Conservation (phyloP, 64 coral and sea anemone genomes). For the Pocillopora damicornis region DNA sequence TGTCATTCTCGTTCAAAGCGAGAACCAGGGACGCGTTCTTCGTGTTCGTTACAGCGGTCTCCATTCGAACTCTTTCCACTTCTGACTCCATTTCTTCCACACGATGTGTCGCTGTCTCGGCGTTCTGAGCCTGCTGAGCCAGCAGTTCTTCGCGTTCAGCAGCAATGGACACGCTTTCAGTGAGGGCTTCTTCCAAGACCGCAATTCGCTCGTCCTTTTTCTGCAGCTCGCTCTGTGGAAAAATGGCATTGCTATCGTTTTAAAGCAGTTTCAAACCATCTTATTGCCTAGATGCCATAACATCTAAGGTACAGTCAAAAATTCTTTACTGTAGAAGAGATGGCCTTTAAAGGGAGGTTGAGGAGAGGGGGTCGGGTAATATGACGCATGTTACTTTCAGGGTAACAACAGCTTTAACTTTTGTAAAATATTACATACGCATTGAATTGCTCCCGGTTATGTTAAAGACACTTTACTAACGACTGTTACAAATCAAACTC, state of each 20-base stretch:
- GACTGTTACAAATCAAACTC: too few relatives aligned
- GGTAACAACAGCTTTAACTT: too few relatives aligned
- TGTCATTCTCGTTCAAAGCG: slow-evolving; percentile 89
- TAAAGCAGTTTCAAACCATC: too few relatives aligned
- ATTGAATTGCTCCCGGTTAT: too few relatives aligned
- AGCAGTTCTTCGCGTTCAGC: slow-evolving; percentile 85
- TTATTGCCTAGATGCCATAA: too few relatives aligned
- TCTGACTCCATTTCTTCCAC: slow-evolving; percentile 91
- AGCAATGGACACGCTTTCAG: slow-evolving; percentile 90
- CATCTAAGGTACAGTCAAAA: too few relatives aligned
- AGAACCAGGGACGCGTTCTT: slow-evolving; percentile 93
- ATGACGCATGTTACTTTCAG: too few relatives aligned
- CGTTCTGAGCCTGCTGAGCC: slow-evolving; percentile 72
- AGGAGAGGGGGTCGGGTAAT: too few relatives aligned
- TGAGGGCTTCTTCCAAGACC: slow-evolving; percentile 83
- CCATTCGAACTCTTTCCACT: slow-evolving; percentile 76
- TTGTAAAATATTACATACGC: too few relatives aligned
- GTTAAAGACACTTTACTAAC: too few relatives aligned
- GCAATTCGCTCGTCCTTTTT: slow-evolving; percentile 83
- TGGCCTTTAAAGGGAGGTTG: too few relatives aligned
- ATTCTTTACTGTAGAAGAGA: too few relatives aligned
- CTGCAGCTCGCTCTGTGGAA: slow-evolving; percentile 65
- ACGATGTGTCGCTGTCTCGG: slow-evolving; percentile 65
- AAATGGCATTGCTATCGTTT: not conserved
- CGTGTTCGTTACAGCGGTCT: slow-evolving; percentile 91